Conservation (phyloP, 1,140 invertebrate genomes). For the Hypothenemus hampei region DNA sequence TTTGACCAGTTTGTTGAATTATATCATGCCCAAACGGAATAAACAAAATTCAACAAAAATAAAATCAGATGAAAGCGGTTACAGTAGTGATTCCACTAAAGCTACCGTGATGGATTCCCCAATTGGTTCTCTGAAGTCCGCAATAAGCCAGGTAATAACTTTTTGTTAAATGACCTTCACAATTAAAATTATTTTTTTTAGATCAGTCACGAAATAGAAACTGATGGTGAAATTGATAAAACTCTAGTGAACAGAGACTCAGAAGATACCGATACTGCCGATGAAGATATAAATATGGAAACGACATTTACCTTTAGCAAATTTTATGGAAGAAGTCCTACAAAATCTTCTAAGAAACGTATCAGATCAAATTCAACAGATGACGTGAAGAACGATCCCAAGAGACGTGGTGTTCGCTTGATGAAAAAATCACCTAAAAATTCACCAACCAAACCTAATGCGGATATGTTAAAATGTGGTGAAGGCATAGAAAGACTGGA, state of each 20-base stretch:
- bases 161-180: neutral
- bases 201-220: conserved; percentile 19
- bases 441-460: conserved; percentile 11
- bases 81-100: conserved; percentile 60
- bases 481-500: conserved; percentile 15
- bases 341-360: conserved; percentile 28
- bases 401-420: conserved; percentile 14
- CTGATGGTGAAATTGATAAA: conserved; percentile 7
- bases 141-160: conserved; percentile 16
- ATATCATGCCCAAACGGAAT: conserved; percentile 31
- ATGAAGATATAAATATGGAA: conserved; percentile 32
- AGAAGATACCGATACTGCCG: conserved; percentile 38
- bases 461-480: conserved; percentile 12
- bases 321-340: conserved; percentile 23
- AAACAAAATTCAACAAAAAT: conserved; percentile 24
- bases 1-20: conserved; percentile 32
- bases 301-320: conserved; percentile 22
- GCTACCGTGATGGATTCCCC: conserved; percentile 54
- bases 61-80: conserved; percentile 57
- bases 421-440: conserved; percentile 21
- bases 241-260: conserved; percentile 15
- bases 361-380: conserved; percentile 24
- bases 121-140: conserved; percentile 32
- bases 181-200: conserved; percentile 1
- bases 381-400: neutral